Evolutionary conservation across 2,113 vertebrate genomes (phyloP).

Genomic region (Albula goreensis): DNA sequence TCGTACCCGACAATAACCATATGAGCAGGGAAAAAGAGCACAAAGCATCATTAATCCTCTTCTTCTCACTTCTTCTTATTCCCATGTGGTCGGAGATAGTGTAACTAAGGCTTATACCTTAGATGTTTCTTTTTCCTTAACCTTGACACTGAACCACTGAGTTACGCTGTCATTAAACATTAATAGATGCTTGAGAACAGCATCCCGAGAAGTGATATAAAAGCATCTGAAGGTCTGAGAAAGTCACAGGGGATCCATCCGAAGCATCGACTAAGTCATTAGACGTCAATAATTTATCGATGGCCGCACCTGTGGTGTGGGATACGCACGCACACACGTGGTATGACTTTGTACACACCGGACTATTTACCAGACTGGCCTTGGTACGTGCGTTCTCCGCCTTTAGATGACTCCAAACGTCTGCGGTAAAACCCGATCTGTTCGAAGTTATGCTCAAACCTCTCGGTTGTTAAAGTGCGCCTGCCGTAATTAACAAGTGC

Average conservation of each 20-base stretch:
- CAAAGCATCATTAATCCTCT: neutral
- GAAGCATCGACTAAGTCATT: conserved; percentile 17
- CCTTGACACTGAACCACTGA: conserved; percentile 3
- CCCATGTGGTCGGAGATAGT: neutral
- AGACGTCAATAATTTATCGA: conserved; percentile 12
- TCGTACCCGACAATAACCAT: neutral
- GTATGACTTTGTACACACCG: neutral
- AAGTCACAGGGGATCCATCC: conserved; percentile 16
- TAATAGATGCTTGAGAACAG: neutral
- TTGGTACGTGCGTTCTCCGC: too few relatives aligned
- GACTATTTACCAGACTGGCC: too few relatives aligned
- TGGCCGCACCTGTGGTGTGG: neutral
- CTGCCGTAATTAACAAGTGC: too few relatives aligned
- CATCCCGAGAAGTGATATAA: neutral
- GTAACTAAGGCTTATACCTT: neutral
- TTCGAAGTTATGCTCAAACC: too few relatives aligned
- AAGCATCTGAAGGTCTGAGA: neutral
- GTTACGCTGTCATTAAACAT: neutral
- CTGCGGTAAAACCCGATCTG: too few relatives aligned
- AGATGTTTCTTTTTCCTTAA: neutral
- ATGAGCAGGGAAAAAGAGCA: neutral
- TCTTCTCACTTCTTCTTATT: neutral
- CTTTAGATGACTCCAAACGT: too few relatives aligned
- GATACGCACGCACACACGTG: neutral
- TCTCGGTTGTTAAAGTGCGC: too few relatives aligned